A percentile compares a stretch with the other conserved stretches of the same genome.
Conservation (phyloP, 2,113 vertebrate species). For the Mastomys natalensis region DNA sequence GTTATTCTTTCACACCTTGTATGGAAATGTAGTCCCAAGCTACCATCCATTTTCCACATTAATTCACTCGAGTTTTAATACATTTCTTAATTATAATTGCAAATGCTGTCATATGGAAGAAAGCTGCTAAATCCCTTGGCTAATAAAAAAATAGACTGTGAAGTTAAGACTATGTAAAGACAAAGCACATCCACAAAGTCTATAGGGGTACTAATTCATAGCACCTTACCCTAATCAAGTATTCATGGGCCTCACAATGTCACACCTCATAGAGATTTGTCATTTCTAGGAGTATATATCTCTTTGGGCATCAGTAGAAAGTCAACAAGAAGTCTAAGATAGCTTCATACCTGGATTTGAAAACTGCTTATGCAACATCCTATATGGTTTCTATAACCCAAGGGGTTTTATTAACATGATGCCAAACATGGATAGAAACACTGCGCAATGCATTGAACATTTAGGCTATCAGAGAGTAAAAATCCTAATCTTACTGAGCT, state of each 20-base stretch:
- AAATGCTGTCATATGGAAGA: conserved; percentile 72
- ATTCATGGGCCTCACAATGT: conserved; percentile 30
- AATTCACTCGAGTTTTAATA: conserved; percentile 79
- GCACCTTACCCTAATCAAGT: conserved; percentile 46
- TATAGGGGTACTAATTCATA: conserved; percentile 56
- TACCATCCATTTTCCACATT: conserved; percentile 72
- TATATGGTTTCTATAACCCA: conserved; percentile 58
- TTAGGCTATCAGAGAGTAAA: neutral
- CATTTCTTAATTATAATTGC: conserved; percentile 79
- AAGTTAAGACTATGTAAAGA: conserved; percentile 69
- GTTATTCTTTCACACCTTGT: conserved; percentile 63
- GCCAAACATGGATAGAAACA: neutral
- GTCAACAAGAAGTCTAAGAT: conserved; percentile 34
- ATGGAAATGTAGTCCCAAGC: conserved; percentile 63
- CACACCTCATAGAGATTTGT: neutral
- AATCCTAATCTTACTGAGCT: neutral
- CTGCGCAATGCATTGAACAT: conserved; percentile 32
- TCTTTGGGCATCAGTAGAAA: conserved; percentile 54
- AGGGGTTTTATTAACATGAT: neutral
- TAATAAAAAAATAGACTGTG: conserved; percentile 72
- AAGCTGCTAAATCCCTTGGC: conserved; percentile 72
- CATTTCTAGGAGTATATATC: conserved; percentile 36
- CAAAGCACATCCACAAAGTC: conserved; percentile 54
- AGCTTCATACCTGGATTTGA: conserved; percentile 4
- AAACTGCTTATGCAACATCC: conserved; percentile 53